Evolutionary conservation across 2,113 vertebrate genomes (phyloP).

Genomic region (Leucopsar rothschildi): DNA sequence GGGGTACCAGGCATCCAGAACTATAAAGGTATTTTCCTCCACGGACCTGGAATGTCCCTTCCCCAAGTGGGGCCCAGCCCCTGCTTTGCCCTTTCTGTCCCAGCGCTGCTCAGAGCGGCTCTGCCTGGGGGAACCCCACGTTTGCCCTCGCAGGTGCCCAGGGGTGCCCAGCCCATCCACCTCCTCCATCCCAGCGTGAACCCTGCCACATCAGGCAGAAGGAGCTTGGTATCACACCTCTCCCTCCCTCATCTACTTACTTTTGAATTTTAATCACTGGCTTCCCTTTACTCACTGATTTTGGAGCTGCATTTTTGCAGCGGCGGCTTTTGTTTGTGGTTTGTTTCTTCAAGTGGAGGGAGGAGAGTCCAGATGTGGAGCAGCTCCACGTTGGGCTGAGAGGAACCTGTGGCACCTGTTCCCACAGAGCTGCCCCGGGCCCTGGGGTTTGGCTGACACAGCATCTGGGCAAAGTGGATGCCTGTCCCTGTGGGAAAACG

Average conservation of each 20-base stretch:
- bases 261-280: not conserved
- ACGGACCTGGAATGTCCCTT: not conserved
- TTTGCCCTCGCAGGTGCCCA: fast-evolving
- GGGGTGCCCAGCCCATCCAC: not conserved
- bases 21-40: not conserved
- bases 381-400: not conserved
- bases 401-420: not conserved
- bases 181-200: not conserved
- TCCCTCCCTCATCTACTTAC: not conserved
- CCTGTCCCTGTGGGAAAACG: not conserved
- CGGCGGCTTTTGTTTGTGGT: fast-evolving
- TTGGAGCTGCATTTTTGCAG: not conserved
- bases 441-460: not conserved
- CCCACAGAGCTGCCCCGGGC: not conserved
- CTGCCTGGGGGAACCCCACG: not conserved
- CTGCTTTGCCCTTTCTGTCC: not conserved
- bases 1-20: not conserved
- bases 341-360: not conserved
- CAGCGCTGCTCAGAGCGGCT: fast-evolving
- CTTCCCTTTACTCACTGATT: not conserved
- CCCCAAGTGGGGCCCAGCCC: too few species aligned
- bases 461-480: not conserved
- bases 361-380: not conserved
- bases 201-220: not conserved
- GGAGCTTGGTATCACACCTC: not conserved